Evolutionary conservation across 92 coral and sea anemone genomes (phyloP), one percentile per base, ranked within the genome.

Genomic region (Montipora capitata): DNA sequence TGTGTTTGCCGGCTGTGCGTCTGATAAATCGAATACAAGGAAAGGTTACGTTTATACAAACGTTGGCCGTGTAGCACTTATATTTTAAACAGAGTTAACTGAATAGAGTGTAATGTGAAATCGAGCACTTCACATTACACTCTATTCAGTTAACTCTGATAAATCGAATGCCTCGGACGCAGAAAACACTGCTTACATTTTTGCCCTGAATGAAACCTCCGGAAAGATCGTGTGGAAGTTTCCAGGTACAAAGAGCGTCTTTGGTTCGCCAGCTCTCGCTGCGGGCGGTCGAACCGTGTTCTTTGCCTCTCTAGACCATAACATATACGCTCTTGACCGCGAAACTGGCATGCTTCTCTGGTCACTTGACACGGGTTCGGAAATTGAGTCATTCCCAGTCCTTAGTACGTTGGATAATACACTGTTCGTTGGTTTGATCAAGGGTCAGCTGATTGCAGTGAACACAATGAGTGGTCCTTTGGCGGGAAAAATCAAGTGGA

Each of bases 321-420:
- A 93, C 39, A 77, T 95, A 68, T 93, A 95, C 91, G 95, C 98
- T 8, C 81, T 95, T 17, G 93, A 95, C 20, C 82, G 95, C 40
- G 79, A 86, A 62, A 85, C 93, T 59, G 98, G 98, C 56, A 91
- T 76, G 41, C 91, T 76, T 54, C 35, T 85, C 57, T 93, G 98
- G 98, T 79, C 95, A 12, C 78, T 61, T 74, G 95, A 95, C 86
- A 93, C 90, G 9, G 96, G 96, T 1, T 95, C 98, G 2, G 96
- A 95, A 76, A 87, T 95, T 6, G 98, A 95, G 81, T 95, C 96
- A 38, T 87, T 95, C 0, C 98, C 98, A 20, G 96, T 80, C 9
- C 74, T 95, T 38, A 95, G 96, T 62, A 82, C 70, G 73, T 77
- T 80, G 3, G 98, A 95, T 58, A 96, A 96, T 14, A 93, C 98